phyloP scores from a whole-genome alignment of 2,797 vertebrate genomes.

The Austrolebias charrua region DNA sequence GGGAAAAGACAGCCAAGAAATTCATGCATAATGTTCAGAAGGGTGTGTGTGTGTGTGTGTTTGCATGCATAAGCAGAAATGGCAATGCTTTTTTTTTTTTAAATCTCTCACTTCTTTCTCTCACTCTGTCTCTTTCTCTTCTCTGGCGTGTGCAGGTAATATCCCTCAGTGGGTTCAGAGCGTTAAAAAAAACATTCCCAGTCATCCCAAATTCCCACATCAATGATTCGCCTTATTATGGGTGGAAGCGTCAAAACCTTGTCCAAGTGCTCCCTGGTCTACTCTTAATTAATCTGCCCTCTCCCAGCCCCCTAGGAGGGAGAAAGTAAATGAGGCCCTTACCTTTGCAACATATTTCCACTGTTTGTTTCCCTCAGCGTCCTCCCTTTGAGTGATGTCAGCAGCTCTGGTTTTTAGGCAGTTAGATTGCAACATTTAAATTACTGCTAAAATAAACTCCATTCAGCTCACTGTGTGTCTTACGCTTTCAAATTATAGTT shows the following conservation, averaged over 20 bases:
- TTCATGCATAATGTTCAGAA: constrained; percentile 68
- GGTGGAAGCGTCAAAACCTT: constrained; percentile 66
- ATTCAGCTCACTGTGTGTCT: constrained; percentile 8
- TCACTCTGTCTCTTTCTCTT: constrained; percentile 31
- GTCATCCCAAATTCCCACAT: constrained; percentile 79
- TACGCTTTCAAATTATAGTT: neutral
- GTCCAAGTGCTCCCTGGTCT: constrained; percentile 78
- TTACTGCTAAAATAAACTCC: constrained; percentile 36
- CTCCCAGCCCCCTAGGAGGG: constrained; percentile 58
- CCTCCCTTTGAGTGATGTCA: constrained; percentile 49
- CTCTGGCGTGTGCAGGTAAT: constrained; percentile 64
- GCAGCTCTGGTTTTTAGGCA: constrained; percentile 58
- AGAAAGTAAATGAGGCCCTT: constrained; percentile 42
- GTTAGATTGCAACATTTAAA: constrained; percentile 31
- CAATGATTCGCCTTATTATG: constrained; percentile 84
- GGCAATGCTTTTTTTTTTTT: constrained; percentile 64
- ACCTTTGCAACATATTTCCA: constrained; percentile 41
- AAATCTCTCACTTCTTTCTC: constrained; percentile 43
- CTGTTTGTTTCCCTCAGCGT: constrained; percentile 31
- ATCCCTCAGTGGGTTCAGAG: constrained; percentile 61
- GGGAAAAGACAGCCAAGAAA: constrained; percentile 57
- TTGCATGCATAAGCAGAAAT: constrained; percentile 77
- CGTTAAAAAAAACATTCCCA: constrained; percentile 57
- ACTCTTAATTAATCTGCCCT: constrained; percentile 74
- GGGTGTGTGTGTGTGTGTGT: constrained; percentile 55